Evolutionary conservation across 2,797 vertebrate genomes (phyloP).

Genomic region (Sebastolobus altivelis): DNA sequence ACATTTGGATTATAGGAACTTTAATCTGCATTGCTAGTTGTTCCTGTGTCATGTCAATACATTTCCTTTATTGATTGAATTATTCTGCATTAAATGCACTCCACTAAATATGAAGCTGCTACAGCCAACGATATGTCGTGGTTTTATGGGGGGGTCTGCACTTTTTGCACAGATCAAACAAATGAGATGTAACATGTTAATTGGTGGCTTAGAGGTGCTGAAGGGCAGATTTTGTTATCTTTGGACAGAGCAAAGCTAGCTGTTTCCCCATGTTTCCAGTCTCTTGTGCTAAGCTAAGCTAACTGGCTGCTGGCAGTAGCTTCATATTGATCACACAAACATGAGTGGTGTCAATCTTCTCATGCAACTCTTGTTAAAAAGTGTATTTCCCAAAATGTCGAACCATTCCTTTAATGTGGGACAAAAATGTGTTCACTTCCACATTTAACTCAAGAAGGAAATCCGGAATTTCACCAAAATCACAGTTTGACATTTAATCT

Average conservation of each 20-base stretch:
- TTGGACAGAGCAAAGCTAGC: neutral
- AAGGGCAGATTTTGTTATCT: neutral
- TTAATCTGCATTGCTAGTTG: neutral
- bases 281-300: constrained; percentile 2
- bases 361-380: neutral
- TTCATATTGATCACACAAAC: neutral
- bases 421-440: neutral
- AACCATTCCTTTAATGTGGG: neutral
- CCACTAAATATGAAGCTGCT: neutral
- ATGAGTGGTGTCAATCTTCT: neutral
- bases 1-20: neutral
- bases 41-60: neutral
- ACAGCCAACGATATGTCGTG: neutral
- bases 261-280: neutral
- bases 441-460: neutral
- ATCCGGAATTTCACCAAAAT: neutral
- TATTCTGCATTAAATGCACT: neutral
- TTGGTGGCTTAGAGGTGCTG: neutral
- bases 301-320: neutral
- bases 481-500: neutral
- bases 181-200: neutral
- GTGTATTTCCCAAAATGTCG: neutral
- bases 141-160: neutral
- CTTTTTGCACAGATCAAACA: neutral
- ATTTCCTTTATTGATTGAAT: neutral